phyloP scores from a whole-genome alignment of 2,797 vertebrate species.

The Numenius phaeopus region DNA sequence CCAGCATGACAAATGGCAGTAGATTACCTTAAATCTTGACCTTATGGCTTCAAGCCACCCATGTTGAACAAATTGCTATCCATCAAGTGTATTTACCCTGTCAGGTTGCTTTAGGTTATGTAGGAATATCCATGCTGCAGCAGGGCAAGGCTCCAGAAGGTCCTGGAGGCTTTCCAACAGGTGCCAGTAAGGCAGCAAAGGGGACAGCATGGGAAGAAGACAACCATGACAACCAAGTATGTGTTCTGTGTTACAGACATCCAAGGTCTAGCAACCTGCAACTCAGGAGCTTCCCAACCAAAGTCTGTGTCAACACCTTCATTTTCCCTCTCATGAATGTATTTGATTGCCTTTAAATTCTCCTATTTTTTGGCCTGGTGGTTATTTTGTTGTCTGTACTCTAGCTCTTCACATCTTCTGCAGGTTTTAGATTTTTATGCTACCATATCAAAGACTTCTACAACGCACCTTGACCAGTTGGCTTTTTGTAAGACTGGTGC shows the following conservation, averaged over 20 bases:
- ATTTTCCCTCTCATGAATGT: background rate
- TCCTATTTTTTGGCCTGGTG: background rate
- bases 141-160: background rate
- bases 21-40: background rate
- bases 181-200: background rate
- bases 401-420: background rate
- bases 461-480: background rate
- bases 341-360: background rate
- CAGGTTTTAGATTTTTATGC: background rate
- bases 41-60: background rate
- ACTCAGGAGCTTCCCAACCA: background rate
- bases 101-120: background rate
- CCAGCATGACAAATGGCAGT: background rate
- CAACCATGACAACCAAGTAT: background rate
- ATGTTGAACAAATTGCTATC: background rate
- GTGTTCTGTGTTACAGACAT: background rate
- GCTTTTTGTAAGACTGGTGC: background rate
- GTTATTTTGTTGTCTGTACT: background rate
- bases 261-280: background rate
- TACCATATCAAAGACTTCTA: background rate
- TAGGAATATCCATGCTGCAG: background rate
- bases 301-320: background rate
- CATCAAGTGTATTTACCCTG: background rate
- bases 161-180: background rate
- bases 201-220: background rate